A percentile compares a stretch with the other conserved stretches of the same genome.
These are phyloP conservation scores for Argyrosomus regius DNA, from an alignment of 2,797 vertebrate species.

Conservation along the genomic window DNA sequence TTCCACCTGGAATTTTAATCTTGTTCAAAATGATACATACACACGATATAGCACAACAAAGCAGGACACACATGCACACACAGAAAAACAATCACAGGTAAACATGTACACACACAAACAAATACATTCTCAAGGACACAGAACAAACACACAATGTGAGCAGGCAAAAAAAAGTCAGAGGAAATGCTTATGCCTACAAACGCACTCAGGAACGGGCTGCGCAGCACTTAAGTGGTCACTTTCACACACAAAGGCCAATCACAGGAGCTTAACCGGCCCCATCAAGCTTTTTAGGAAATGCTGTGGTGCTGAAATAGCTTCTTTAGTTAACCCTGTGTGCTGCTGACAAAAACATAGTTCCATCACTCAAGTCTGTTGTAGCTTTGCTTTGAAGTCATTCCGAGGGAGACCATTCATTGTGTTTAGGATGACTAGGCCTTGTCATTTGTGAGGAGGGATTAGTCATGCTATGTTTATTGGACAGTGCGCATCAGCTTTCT, in stretches of 20 bases:
- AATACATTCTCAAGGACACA: constrained; percentile 45
- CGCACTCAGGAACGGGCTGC: constrained; percentile 51
- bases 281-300: constrained; percentile 70
- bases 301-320: constrained; percentile 53
- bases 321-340: constrained; percentile 60
- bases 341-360: constrained; percentile 21
- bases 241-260: constrained; percentile 75
- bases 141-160: constrained; percentile 51
- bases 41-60: not conserved
- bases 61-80: constrained; percentile 9
- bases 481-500: constrained; percentile 62
- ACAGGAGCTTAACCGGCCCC: constrained; percentile 76
- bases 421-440: constrained; percentile 56
- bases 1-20: not conserved
- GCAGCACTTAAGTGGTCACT: constrained; percentile 77
- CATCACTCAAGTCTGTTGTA: constrained; percentile 46
- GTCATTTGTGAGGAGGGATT: constrained; percentile 72
- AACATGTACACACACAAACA: constrained; percentile 27
- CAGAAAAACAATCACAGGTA: constrained; percentile 32
- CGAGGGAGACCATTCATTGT: constrained; percentile 51
- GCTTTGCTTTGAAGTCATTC: constrained; percentile 70
- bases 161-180: constrained; percentile 67
- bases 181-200: constrained; percentile 80
- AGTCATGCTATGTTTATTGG: constrained; percentile 69
- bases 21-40: not conserved